Evolutionary conservation across 2,888 invertebrate species (phyloP).

Genomic region (Nyleta sp.): DNA sequence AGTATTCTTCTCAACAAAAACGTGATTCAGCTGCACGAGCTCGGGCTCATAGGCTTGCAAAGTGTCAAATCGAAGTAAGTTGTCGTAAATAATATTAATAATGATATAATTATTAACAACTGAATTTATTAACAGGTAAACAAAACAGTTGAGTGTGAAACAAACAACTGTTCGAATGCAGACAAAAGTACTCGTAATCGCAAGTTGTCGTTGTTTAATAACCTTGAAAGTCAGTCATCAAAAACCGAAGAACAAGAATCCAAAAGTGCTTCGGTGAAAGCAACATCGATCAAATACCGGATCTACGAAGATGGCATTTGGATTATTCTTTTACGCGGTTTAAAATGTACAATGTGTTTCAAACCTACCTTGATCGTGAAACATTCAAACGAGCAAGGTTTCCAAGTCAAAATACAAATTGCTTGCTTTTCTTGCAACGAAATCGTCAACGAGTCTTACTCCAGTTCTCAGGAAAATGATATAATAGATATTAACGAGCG

Average conservation of each 20-base stretch:
- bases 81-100: conserved; percentile 16
- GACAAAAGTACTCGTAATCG: conserved; percentile 26
- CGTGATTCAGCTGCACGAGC: conserved; percentile 15
- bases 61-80: conserved; percentile 9
- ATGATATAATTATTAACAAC: conserved; percentile 14
- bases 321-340: conserved; percentile 2
- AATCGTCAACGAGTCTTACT: conserved; percentile 11
- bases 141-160: conserved; percentile 20
- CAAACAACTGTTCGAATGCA: conserved; percentile 16
- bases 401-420: conserved; percentile 17
- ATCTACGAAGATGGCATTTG: conserved; percentile 17
- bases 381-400: conserved; percentile 18
- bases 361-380: conserved; percentile 10
- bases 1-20: conserved; percentile 15
- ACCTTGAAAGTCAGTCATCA: conserved; percentile 10
- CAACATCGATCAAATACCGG: conserved; percentile 2
- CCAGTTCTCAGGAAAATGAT: conserved; percentile 8
- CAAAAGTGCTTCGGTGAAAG: conserved; percentile 21
- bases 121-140: conserved; percentile 14
- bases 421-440: conserved; percentile 18
- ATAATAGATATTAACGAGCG: conserved; percentile 10
- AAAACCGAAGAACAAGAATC: conserved; percentile 33
- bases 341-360: conserved; percentile 10
- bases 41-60: conserved; percentile 17
- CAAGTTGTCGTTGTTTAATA: conserved; percentile 19